Evolutionary conservation across 2,888 invertebrate species (phyloP), one percentile per base, ranked within the genome.

Genomic region (Athetis lepigone): DNA sequence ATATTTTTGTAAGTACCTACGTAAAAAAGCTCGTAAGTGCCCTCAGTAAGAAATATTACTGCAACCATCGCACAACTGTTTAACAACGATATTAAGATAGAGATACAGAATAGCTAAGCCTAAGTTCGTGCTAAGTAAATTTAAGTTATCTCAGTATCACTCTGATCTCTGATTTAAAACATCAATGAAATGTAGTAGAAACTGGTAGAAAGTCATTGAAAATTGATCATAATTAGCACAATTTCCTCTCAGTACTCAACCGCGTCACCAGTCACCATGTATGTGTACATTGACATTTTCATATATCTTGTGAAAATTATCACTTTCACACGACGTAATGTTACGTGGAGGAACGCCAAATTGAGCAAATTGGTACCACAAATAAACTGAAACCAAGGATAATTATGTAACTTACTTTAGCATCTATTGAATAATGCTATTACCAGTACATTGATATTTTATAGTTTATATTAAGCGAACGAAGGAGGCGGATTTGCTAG

Each of bases 251-350:
- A 6, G 51, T 33, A 27, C 29, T 25, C 50, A 16, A 45, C 29
- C 2, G 27, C 37, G 21, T 49, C 8, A 25, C 13, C 33, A 43
- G 21, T 49, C 8, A 25, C 13, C 33, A 42, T 19, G 5, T 9
- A 21, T 36, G 25, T 16, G n/a, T 49, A 11, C 49, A 56, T 67
- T 73, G 65, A 62, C 49, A 58, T 45, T 23, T 54, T 55, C 63
- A 51, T 39, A 55, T 42, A 59, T 55, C 63, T 58, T 57, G 77
- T 77, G 57, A 77, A 79, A 71, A 71, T 77, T 71, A 71, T 60
- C 77, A 78, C 76, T 77, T 76, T 71, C 71, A 68, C 74, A 68
- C 55, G 46, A 63, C 42, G 52, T 61, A 36, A 25, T 49, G 57
- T 59, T 56, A 74, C 51, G 54, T 68, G 63, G 56, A 59, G 42